phyloP scores from a whole-genome alignment of 2,113 vertebrate species.

The Channa argus region DNA sequence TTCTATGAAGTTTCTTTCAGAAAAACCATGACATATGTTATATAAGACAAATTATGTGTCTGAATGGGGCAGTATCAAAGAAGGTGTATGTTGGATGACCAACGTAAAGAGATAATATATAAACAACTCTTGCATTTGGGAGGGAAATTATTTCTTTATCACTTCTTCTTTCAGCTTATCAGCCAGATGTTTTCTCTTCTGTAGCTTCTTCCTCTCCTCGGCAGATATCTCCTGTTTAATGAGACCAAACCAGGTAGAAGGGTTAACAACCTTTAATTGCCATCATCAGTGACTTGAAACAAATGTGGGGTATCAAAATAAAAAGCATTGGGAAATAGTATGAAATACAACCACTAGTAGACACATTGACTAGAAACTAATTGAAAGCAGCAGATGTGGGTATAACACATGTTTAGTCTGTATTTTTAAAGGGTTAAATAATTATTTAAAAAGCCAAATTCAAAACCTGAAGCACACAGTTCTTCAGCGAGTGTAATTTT shows the following conservation, averaged over 20 bases:
- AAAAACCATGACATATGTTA: no score
- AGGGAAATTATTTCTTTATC: slow-evolving; percentile 88
- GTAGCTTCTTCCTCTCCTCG: slow-evolving; percentile 91
- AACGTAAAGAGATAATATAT: slow-evolving; percentile 1
- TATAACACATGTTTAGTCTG: not conserved
- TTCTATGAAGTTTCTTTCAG: not conserved
- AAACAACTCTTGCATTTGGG: slow-evolving; percentile 26
- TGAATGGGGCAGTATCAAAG: slow-evolving; percentile 19
- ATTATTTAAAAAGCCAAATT: not conserved
- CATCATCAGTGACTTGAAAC: not conserved
- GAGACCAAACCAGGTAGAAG: slow-evolving; percentile 15
- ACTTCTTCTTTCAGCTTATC: slow-evolving; percentile 98
- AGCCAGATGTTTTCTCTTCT: slow-evolving; percentile 95
- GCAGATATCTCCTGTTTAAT: slow-evolving; percentile 86
- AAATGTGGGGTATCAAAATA: not conserved
- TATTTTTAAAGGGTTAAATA: no score
- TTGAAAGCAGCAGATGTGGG: not conserved
- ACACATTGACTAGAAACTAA: not conserved
- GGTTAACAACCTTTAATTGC: not conserved
- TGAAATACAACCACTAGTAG: not conserved
- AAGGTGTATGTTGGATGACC: slow-evolving; percentile 33
- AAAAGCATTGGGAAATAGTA: no score
- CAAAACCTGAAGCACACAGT: not conserved
- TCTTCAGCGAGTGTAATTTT: not conserved
- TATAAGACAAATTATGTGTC: not conserved